Conservation (phyloP, 1,140 invertebrate species). For the Ips typographus region DNA sequence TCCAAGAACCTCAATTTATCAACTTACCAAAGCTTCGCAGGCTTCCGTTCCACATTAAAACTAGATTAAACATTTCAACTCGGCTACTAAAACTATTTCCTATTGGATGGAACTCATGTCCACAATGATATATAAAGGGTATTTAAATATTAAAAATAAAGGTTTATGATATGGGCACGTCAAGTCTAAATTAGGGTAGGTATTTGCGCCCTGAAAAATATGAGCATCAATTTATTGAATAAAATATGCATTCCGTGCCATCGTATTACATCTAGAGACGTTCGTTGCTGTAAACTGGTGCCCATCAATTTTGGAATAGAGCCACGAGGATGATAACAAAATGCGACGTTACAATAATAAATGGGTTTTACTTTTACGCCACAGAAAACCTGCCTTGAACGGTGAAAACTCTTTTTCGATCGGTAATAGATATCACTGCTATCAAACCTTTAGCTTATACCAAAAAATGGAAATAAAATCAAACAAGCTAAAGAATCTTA, state of each 20-base stretch:
- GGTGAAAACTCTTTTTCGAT: constrained; percentile 11
- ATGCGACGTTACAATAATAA: constrained; percentile 31
- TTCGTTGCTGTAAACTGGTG: constrained; percentile 26
- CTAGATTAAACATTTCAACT: constrained; percentile 5
- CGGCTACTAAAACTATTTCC: constrained; percentile 1
- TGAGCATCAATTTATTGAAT: constrained; percentile 34
- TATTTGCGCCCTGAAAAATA: constrained; percentile 26
- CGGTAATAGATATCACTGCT: not conserved
- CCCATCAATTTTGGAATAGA: constrained; percentile 32
- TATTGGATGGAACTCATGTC: constrained; percentile 11
- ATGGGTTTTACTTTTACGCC: constrained; percentile 24
- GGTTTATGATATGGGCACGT: constrained; percentile 16
- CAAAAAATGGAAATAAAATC: too few relatives aligned
- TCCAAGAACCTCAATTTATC: constrained; percentile 6
- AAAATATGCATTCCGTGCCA: constrained; percentile 35
- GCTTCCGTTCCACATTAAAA: constrained; percentile 14
- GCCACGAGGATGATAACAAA: constrained; percentile 26
- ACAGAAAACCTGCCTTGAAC: constrained; percentile 7
- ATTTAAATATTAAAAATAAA: constrained; percentile 21
- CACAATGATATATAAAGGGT: constrained; percentile 12
- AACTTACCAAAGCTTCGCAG: constrained; percentile 11
- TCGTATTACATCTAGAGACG: constrained; percentile 23
- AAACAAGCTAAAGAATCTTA: too few relatives aligned
- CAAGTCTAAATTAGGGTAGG: constrained; percentile 22
- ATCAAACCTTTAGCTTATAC: too few relatives aligned